Evolutionary conservation across 1,140 invertebrate species (phyloP).

Genomic region (Drosophila littoralis): DNA sequence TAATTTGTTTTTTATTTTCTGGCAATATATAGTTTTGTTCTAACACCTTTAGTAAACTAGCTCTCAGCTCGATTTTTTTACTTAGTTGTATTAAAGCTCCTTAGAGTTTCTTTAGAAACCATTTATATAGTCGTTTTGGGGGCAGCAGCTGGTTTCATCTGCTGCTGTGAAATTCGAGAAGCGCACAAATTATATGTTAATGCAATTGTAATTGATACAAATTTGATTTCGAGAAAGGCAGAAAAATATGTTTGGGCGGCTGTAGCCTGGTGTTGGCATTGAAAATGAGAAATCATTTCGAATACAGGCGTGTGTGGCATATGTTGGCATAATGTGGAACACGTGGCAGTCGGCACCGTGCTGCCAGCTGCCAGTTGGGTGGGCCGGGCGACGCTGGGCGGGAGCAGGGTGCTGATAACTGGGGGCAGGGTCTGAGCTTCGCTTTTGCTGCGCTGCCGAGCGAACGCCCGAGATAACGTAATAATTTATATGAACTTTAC

Average conservation of each 20-base stretch:
- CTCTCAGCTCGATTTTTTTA: background rate
- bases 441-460: conserved; percentile 26
- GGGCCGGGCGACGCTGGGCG: background rate
- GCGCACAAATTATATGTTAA: conserved; percentile 80
- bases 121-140: conserved; percentile 56
- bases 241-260: conserved; percentile 59
- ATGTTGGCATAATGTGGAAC: conserved; percentile 67
- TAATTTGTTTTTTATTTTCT: background rate
- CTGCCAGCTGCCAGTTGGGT: conserved; percentile 56
- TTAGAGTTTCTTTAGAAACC: conserved; percentile 2
- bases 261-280: conserved; percentile 53
- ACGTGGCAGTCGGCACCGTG: conserved; percentile 35
- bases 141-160: conserved; percentile 37
- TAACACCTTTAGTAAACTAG: too few relatives aligned
- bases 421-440: background rate
- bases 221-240: conserved; percentile 72
- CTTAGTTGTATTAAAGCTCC: conserved; percentile 3
- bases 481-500: conserved; percentile 84
- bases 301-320: conserved; percentile 22
- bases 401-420: background rate
- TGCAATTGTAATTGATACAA: conserved; percentile 83
- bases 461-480: conserved; percentile 67
- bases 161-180: conserved; percentile 65
- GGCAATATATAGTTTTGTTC: too few relatives aligned
- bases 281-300: conserved; percentile 80